phyloP scores from a whole-genome alignment of 2,113 vertebrate genomes.

The Trinectes maculatus region DNA sequence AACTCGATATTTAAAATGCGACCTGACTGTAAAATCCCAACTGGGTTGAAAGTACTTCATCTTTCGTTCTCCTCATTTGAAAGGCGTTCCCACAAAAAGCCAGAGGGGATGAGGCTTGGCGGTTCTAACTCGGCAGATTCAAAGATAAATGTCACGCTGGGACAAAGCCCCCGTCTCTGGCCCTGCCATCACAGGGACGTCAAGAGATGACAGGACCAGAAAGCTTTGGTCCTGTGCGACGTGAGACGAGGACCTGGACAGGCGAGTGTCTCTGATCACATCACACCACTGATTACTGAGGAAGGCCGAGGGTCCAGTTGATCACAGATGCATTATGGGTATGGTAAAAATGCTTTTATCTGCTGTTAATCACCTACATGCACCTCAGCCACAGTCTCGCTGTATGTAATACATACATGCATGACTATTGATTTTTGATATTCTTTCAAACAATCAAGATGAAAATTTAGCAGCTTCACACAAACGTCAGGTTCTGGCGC shows the following conservation, averaged over 20 bases:
- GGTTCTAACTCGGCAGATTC: conserved; percentile 60
- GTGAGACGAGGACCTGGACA: conserved; percentile 50
- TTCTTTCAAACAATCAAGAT: neutral
- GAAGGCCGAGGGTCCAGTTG: conserved; percentile 50
- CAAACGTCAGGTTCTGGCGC: neutral
- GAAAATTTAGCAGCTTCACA: neutral
- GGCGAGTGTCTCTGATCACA: conserved; percentile 59
- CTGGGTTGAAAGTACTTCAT: conserved; percentile 24
- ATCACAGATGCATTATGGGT: conserved; percentile 61
- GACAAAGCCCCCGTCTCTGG: conserved; percentile 49
- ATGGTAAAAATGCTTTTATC: conserved; percentile 37
- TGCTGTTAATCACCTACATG: conserved; percentile 12
- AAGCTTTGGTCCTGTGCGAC: conserved; percentile 53
- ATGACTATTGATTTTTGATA: too few relatives aligned
- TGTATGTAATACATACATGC: neutral
- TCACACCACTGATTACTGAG: conserved; percentile 56
- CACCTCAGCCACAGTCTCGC: neutral
- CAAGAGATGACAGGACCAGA: conserved; percentile 61
- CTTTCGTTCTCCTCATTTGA: conserved; percentile 58
- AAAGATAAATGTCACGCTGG: conserved; percentile 62
- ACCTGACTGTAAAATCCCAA: conserved; percentile 24
- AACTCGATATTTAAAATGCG: conserved; percentile 29
- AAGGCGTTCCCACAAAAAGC: conserved; percentile 42
- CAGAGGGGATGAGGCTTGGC: conserved; percentile 38
- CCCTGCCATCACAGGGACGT: conserved; percentile 57